Conservation (phyloP, 2,797 vertebrate species). For the Cygnus olor region DNA sequence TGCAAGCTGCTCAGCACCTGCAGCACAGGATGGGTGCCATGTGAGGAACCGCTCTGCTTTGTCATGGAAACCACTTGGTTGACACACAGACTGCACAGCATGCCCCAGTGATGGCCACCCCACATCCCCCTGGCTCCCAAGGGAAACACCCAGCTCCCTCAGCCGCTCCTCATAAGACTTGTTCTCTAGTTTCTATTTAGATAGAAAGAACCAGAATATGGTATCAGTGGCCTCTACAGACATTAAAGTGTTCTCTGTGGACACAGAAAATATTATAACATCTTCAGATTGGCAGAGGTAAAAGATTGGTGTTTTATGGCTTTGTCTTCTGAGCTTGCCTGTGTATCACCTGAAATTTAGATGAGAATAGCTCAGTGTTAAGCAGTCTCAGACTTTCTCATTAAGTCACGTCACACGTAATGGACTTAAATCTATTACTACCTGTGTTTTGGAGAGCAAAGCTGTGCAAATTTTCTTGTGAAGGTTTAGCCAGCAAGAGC, state of each 20-base stretch:
- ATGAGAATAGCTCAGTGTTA: constrained; percentile 15
- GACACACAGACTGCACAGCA: not conserved
- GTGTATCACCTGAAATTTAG: constrained; percentile 75
- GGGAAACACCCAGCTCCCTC: too few species aligned
- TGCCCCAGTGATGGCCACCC: not conserved
- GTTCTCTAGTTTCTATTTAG: not conserved
- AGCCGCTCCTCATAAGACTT: too few species aligned
- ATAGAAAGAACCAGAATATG: not conserved
- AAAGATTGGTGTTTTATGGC: constrained; percentile 74
- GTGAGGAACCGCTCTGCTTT: not conserved
- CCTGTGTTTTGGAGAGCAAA: not conserved
- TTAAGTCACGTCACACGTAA: not conserved
- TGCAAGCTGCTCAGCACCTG: not conserved
- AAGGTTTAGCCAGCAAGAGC: not conserved
- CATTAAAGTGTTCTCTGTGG: constrained; percentile 78
- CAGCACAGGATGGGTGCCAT: not conserved
- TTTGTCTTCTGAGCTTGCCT: constrained; percentile 82
- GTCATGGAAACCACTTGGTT: not conserved
- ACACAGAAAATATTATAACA: constrained; percentile 79
- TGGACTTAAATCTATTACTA: not conserved
- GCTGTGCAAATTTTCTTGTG: not conserved
- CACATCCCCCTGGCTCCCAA: too few species aligned
- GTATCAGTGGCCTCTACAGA: constrained; percentile 7
- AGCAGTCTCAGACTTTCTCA: constrained; percentile 20
- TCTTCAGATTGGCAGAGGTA: constrained; percentile 75